Evolutionary conservation across 2,797 vertebrate genomes (phyloP), one percentile per base, ranked within the genome.

Genomic region (Toxotes lorentzi): DNA sequence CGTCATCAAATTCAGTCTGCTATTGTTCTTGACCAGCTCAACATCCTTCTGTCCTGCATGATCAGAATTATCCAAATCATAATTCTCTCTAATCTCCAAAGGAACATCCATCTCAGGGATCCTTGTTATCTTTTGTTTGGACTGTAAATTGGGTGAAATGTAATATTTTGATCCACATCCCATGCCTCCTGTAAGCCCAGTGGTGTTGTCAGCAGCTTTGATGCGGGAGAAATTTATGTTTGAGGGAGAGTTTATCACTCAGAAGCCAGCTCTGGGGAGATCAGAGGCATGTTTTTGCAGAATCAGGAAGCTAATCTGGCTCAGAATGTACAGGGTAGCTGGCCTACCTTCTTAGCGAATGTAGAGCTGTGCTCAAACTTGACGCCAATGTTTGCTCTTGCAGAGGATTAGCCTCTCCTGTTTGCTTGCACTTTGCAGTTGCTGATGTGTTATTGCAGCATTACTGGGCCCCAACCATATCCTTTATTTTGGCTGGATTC

Each of bases 281-380:
- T 93, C 90, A 91, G 77, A 87, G 74, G 54, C 43, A 43, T 82
- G 61, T 76, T 63, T 50, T 69, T 79, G 68, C 71, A 48, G 79
- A 86, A 90, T 88, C 83, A 73, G 70, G 73, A 77, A 61, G 81
- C 88, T 90, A 88, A 91, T 92, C 89, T 91, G 83, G 72, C 59
- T 90, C 73, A 56, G 76, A 74, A 80, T 76, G 60, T 32, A 62
- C 38, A 21, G 72, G 74, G 61, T 73, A 81, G 81, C 76, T 87
- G 76, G 87, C 82, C 53, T 72, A 78, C 82, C 79, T 88, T 88
- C 85, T 90, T 64, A 82, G 77, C 50, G 6, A 80, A 85, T 50
- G 70, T 32, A 35, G 74, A 70, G 68, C 50, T 62, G 43, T 54
- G 76, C 67, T 82, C 57, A 70, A 78, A 84, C 75, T 70, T 74